Base-by-base conservation (phyloP, 2,888 invertebrate genomes). In the Autographa gamma region DNA sequence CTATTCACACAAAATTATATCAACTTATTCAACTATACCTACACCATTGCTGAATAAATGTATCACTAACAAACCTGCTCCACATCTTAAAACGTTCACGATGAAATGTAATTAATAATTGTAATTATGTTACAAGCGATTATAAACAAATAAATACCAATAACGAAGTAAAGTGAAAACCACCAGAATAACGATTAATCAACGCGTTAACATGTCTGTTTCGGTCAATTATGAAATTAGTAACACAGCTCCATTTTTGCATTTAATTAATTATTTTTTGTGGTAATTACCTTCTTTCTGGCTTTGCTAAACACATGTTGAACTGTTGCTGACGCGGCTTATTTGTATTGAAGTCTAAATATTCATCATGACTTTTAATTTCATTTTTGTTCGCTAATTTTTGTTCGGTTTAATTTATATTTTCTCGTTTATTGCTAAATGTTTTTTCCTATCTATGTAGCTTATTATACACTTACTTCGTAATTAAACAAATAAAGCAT, bases 161-260 rank as follows among this genome's bases (percentile, higher is more conserved):
- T 66, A 63, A 58, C 41, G 32, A 60, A 48, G 73, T 64, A 41
- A 76, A 62, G 73, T 69, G 63, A 71, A 67, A 68, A 73, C 70
- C 61, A 62, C 56, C 60, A 63, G 60, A 69, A 77, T 62, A 31
- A 71, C 60, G 66, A 84, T 83, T 82, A 78, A 84, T 84, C 82
- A 81, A 71, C 31, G 58, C 63, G 52, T 73, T 62, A 73, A 64
- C 74, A 74, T 67, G 69, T 68, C 67, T 67, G 76, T 73, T 65
- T 63, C 69, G 71, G 63, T 64, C 76, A 73, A 81, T 79, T 74
- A 72, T 60, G 19, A 70, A 63, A 71, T 74, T 71, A 67, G 74
- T 71, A 71, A 66, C 31, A 67, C 38, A 66, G 63, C 67, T 65
- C 72, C 59, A 76, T 74, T 77, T 25, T 71, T 69, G n/a, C 60